Evolutionary conservation across 2,113 vertebrate species (phyloP).

Genomic region (Chaetops frenatus): DNA sequence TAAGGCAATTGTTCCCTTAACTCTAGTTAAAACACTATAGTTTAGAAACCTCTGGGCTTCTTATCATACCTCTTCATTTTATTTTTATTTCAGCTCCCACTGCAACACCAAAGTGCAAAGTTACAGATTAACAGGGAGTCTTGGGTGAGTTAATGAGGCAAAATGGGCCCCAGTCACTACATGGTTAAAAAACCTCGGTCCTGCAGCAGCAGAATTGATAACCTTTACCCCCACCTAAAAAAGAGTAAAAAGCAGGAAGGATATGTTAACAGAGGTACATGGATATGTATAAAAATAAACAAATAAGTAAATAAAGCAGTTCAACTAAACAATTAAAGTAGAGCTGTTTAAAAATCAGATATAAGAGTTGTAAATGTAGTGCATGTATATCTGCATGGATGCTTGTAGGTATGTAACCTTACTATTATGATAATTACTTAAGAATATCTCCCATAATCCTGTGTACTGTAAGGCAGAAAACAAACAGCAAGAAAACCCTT

Average conservation of each 20-base stretch:
- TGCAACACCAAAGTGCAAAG: neutral
- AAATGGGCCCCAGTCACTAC: neutral
- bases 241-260: neutral
- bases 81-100: neutral
- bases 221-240: neutral
- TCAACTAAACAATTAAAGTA: neutral
- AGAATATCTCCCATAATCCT: neutral
- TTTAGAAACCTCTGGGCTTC: neutral
- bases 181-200: neutral
- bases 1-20: neutral
- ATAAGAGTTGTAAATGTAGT: neutral
- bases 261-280: neutral
- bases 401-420: neutral
- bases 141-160: neutral
- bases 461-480: neutral
- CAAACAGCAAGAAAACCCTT: neutral
- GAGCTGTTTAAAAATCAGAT: neutral
- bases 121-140: neutral
- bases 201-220: neutral
- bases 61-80: neutral
- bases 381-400: neutral
- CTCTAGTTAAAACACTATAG: neutral
- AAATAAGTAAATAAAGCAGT: neutral
- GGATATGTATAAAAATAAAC: neutral
- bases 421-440: neutral